A percentile compares a stretch with the other conserved stretches of the same genome.
phyloP scores from a whole-genome alignment of 2,888 invertebrate genomes.

The Trachelus stipa region DNA sequence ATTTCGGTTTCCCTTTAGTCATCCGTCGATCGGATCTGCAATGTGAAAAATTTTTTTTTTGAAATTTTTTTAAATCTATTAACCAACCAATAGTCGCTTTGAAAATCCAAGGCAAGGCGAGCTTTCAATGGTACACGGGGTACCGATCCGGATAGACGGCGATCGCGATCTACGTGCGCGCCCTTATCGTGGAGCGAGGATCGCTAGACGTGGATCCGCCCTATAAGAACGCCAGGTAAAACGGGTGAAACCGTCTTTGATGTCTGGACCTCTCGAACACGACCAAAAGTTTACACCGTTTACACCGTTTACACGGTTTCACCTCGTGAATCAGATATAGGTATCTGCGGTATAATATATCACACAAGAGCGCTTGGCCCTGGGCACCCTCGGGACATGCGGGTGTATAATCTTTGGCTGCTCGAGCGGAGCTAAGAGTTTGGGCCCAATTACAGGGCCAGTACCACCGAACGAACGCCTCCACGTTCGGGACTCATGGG shows the following conservation, averaged over 20 bases:
- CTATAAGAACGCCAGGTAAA: neutral
- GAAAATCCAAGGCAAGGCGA: neutral
- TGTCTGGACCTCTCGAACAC: constrained; percentile 12
- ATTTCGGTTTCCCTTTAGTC: neutral
- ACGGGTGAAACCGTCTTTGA: constrained; percentile 5
- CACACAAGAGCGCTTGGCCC: constrained; percentile 60
- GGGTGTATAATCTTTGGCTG: constrained; percentile 67
- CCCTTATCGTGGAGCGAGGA: neutral
- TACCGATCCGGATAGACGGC: neutral
- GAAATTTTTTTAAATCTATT: neutral
- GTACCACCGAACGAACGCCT: constrained; percentile 62
- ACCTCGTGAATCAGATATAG: constrained; percentile 65
- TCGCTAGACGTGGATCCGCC: constrained; percentile 1
- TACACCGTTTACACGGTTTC: constrained; percentile 61
- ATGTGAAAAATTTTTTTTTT: neutral
- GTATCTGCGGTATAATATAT: constrained; percentile 64
- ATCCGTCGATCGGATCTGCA: neutral
- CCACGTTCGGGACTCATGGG: constrained; percentile 46
- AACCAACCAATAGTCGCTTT: neutral
- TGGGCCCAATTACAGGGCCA: constrained; percentile 67
- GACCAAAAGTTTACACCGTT: constrained; percentile 25
- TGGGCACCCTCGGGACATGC: constrained; percentile 63
- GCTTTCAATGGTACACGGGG: neutral
- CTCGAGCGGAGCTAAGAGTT: constrained; percentile 62
- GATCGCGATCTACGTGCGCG: neutral